Percentiles rank a stretch among this genome's conserved stretches.
Conservation (phyloP, 2,888 invertebrate genomes). For the Troglohyphantes excavatus region DNA sequence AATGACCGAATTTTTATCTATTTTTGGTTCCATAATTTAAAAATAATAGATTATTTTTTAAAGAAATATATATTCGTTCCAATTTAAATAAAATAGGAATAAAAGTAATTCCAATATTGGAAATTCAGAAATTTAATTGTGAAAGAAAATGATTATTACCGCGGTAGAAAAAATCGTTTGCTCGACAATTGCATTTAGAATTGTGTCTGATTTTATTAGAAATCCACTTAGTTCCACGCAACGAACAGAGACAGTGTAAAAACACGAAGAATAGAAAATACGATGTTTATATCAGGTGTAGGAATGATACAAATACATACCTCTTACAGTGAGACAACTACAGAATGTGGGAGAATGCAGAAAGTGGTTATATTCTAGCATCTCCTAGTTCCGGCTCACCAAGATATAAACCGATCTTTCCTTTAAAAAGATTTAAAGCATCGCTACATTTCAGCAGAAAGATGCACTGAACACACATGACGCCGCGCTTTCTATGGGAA, state of each 20-base stretch:
- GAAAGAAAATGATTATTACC: no score
- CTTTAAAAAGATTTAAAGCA: conserved; percentile 77
- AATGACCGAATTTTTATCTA: no score
- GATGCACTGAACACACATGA: conserved; percentile 11
- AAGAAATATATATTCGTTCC: no score
- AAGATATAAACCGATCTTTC: conserved; percentile 53
- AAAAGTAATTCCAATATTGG: no score
- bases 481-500: background rate
- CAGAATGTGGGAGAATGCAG: conserved; percentile 55
- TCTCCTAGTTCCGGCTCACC: conserved; percentile 65
- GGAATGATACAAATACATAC: conserved; percentile 60
- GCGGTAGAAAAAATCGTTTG: no score
- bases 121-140: no score
- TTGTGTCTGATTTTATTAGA: no score
- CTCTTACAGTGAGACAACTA: conserved; percentile 47
- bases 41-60: background rate
- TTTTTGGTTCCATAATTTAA: background rate
- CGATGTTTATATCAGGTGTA: conserved; percentile 17
- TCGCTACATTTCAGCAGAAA: conserved; percentile 72
- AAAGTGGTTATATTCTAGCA: conserved; percentile 66
- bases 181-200: no score
- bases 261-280: background rate
- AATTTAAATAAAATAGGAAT: no score
- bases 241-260: background rate
- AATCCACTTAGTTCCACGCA: conserved; percentile 10